These are phyloP conservation scores for Archips xylosteana DNA, from an alignment of 2,888 invertebrate genomes.

Conservation along the genomic window DNA sequence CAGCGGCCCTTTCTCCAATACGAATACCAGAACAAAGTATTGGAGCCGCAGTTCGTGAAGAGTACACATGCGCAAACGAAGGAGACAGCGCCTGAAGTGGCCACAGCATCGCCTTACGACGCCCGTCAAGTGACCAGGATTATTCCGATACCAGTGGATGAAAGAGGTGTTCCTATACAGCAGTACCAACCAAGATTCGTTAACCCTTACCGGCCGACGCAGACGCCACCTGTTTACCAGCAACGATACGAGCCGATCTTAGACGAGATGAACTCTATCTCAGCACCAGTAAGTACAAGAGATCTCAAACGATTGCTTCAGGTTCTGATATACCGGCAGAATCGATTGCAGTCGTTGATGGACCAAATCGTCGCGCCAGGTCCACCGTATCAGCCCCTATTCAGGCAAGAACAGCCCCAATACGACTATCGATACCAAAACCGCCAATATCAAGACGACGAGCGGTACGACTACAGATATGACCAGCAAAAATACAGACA, in stretches of 20 bases:
- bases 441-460: slow-evolving; percentile 73
- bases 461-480: slow-evolving; percentile 73
- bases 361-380: slow-evolving; percentile 74
- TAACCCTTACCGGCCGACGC: slow-evolving; percentile 65
- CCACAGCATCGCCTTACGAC: slow-evolving; percentile 69
- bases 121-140: slow-evolving; percentile 73
- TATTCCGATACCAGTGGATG: slow-evolving; percentile 78
- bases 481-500: slow-evolving; percentile 68
- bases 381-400: slow-evolving; percentile 65
- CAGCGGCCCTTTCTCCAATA: slow-evolving; percentile 82
- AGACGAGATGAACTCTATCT: slow-evolving; percentile 85
- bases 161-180: slow-evolving; percentile 75
- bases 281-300: slow-evolving; percentile 89
- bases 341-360: slow-evolving; percentile 84
- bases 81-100: slow-evolving; percentile 63
- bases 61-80: slow-evolving; percentile 65
- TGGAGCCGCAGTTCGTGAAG: slow-evolving; percentile 76
- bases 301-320: slow-evolving; percentile 89
- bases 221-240: slow-evolving; percentile 54
- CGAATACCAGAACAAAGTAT: slow-evolving; percentile 77
- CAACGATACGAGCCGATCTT: slow-evolving; percentile 77
- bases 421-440: slow-evolving; percentile 65
- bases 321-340: slow-evolving; percentile 87
- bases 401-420: slow-evolving; percentile 58
- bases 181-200: slow-evolving; percentile 74